Percentiles rank a stretch among this genome's conserved stretches.
These are phyloP conservation scores for Holothuria scabra DNA, from an alignment of 53 echinoderm and acorn worm species.

Conservation along the genomic window DNA sequence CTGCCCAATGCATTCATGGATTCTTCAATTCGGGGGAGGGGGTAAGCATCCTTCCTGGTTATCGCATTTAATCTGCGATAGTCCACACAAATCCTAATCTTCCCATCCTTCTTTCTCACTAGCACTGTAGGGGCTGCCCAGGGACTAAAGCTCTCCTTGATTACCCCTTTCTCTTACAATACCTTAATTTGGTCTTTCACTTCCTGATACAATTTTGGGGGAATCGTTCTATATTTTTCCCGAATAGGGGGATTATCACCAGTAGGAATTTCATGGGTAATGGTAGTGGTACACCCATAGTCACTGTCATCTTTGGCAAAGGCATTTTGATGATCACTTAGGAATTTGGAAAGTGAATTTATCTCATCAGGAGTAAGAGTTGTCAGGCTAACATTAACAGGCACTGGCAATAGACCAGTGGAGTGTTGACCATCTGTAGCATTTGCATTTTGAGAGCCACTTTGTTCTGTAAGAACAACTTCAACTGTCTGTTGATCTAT, in stretches of 20 bases:
- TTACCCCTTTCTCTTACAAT: constrained; percentile 53
- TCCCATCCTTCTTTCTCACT: constrained; percentile 48
- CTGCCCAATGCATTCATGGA: constrained; percentile 49
- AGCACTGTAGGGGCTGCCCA: constrained; percentile 57
- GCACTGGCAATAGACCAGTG: too few relatives aligned
- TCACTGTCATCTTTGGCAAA: constrained; percentile 53
- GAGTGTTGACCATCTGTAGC: too few relatives aligned
- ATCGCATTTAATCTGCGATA: constrained; percentile 28
- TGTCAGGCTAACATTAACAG: too few relatives aligned
- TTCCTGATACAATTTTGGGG: constrained; percentile 45
- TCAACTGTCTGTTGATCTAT: too few relatives aligned
- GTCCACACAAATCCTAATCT: constrained; percentile 22
- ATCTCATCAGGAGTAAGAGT: too few relatives aligned
- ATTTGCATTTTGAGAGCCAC: too few relatives aligned
- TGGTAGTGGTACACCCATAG: constrained; percentile 48
- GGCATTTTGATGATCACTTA: constrained; percentile 13
- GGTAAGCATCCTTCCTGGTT: constrained; percentile 46
- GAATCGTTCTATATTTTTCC: constrained; percentile 26
- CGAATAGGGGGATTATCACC: constrained; percentile 28
- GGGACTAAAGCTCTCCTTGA: constrained; percentile 39
- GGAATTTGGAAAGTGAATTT: neutral
- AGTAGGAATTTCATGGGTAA: constrained; percentile 52
- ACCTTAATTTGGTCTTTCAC: constrained; percentile 50
- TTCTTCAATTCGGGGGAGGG: constrained; percentile 48
- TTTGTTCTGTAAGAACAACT: too few relatives aligned